These are phyloP conservation scores for Anagrus nilaparvatae DNA, from an alignment of 1,140 invertebrate genomes.

Conservation along the genomic window DNA sequence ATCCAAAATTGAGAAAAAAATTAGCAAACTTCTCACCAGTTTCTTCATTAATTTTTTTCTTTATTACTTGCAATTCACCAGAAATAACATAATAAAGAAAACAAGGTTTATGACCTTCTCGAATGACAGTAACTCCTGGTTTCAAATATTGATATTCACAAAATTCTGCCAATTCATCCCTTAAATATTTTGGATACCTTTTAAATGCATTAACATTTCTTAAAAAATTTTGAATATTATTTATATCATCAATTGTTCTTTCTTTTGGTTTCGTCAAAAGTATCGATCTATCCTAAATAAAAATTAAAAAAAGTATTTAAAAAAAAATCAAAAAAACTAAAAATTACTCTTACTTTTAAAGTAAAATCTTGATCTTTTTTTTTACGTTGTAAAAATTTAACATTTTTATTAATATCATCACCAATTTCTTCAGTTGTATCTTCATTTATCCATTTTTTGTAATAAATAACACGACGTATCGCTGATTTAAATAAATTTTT, in stretches of 20 bases:
- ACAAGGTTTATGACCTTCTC: conserved; percentile 44
- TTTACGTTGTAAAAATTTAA: conserved; percentile 39
- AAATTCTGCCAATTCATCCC: conserved; percentile 41
- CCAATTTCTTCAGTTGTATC: conserved; percentile 39
- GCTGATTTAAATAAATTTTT: conserved; percentile 46
- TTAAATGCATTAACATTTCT: conserved; percentile 21
- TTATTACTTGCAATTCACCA: conserved; percentile 44
- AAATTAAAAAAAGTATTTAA: conserved; percentile 2
- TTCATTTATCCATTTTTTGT: conserved; percentile 12
- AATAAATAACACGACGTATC: conserved; percentile 42
- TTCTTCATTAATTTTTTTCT: conserved; percentile 41
- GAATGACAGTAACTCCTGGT: conserved; percentile 44
- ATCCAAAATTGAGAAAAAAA: neutral
- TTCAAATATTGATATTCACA: conserved; percentile 48
- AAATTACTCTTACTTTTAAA: conserved; percentile 9
- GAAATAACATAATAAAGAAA: conserved; percentile 49
- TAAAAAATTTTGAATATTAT: conserved; percentile 21
- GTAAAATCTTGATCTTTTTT: conserved; percentile 22
- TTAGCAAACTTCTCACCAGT: conserved; percentile 21
- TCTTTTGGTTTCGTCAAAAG: conserved; percentile 18
- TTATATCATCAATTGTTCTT: conserved; percentile 17
- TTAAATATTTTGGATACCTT: conserved; percentile 39
- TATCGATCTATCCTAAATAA: conserved; percentile 26
- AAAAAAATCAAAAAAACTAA: conserved; percentile 1
- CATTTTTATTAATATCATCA: conserved; percentile 43